Conservation (phyloP, 2,113 vertebrate genomes). For the Sinosuthora webbiana region DNA sequence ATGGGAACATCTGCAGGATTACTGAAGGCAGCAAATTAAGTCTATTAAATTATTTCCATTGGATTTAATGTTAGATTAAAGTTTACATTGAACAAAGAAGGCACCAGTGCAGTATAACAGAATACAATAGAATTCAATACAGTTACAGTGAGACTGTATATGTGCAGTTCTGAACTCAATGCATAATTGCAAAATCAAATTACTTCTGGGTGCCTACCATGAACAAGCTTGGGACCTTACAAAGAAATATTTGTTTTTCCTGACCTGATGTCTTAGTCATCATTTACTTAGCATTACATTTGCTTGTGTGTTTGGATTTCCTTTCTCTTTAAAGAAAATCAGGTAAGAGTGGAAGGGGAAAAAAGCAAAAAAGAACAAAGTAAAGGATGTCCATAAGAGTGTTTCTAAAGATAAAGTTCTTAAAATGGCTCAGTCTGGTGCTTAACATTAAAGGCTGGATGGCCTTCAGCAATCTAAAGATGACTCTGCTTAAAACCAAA, state of each 20-base stretch:
- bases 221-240: neutral
- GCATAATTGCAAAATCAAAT: neutral
- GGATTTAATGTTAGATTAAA: neutral
- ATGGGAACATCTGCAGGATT: neutral
- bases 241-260: neutral
- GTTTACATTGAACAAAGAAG: neutral
- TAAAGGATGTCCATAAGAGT: neutral
- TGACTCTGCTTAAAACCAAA: constrained; percentile 1
- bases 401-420: neutral
- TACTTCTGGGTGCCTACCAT: neutral
- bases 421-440: neutral
- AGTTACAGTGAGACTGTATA: neutral
- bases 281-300: neutral
- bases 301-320: neutral
- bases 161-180: neutral
- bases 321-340: neutral
- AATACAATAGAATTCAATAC: neutral
- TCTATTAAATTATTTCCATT: neutral
- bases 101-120: neutral
- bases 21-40: neutral
- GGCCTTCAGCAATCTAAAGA: neutral
- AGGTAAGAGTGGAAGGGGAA: neutral
- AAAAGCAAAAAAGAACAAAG: neutral
- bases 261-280: neutral
- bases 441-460: neutral